Base-by-base conservation (phyloP, 1,140 invertebrate species). In the Apis cerana region DNA sequence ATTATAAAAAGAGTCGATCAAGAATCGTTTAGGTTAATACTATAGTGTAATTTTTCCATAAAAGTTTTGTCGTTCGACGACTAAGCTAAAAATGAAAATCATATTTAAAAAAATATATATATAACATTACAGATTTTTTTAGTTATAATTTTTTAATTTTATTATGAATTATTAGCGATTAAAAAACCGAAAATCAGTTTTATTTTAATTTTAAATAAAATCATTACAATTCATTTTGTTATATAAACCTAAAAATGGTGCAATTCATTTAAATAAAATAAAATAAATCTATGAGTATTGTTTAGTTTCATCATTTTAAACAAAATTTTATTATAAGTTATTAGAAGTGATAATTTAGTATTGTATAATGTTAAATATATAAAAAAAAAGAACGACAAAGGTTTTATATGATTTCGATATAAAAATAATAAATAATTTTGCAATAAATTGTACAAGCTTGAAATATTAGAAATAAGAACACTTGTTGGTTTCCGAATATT, bases 381-480 rank as follows among this genome's bases (percentile, higher is more conserved):
- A 3, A 54, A 15, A 43, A 48, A 9, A 33, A 19, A 11, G 43
- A 75, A 81, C 64, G 72, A 68, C 72, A 33, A 81, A 33, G 58
- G 33, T 81, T 67, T 67, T 67, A 59, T 52, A 64, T 23, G 1
- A 58, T 13, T 75, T 67, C 54, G 9, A 68, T 23, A 54, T 75
- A 75, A 64, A 23, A 67, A 50, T 48, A 81, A 67, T 65, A 67
- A 75, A 80, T 81, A 81, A 75, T 81, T 17, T 12, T 23, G 33
- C 71, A 67, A 65, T 75, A 75, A 75, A 76, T 59, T 58, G 19
- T 75, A 59, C 50, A 81, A 81, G 72, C 72, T 76, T 59, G 62
- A 52, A 10, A 33, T 59, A 23, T 9, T 81, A 75, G 72, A 2
- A 15, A 9, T 75, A 72, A 54, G 33, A 61, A 23, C 33, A 72